A percentile compares a stretch with the other conserved stretches of the same genome.
These are phyloP conservation scores for Neocrepidodera transversa DNA, from an alignment of 2,888 invertebrate genomes.

Conservation along the genomic window DNA sequence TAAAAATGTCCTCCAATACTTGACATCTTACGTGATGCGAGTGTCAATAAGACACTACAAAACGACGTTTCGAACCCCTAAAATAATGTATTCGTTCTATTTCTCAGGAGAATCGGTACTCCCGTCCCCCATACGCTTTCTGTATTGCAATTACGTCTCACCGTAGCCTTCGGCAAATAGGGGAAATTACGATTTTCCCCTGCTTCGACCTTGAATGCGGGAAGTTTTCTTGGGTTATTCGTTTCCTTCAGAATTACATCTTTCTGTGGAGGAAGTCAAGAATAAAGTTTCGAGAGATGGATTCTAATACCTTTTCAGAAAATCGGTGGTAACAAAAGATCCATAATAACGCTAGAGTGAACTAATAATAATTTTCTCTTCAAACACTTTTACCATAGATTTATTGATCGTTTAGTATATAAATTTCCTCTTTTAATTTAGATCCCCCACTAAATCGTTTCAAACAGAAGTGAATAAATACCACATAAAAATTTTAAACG, in stretches of 20 bases:
- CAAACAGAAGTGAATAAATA: too few relatives aligned
- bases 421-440: too few relatives aligned
- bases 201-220: slow-evolving; percentile 20
- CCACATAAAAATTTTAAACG: too few relatives aligned
- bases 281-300: not conserved
- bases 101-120: slow-evolving; percentile 25
- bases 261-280: not conserved
- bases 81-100: slow-evolving; percentile 45
- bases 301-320: too few relatives aligned
- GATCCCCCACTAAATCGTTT: too few relatives aligned
- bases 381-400: too few relatives aligned
- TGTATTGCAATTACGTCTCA: slow-evolving; percentile 45
- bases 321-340: too few relatives aligned
- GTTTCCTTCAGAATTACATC: not conserved
- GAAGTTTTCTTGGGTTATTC: slow-evolving; percentile 2
- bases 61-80: slow-evolving; percentile 33
- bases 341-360: too few relatives aligned
- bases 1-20: slow-evolving; percentile 26
- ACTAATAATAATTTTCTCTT: too few relatives aligned
- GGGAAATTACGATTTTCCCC: slow-evolving; percentile 32
- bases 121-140: not conserved
- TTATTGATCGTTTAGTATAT: too few relatives aligned
- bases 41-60: slow-evolving; percentile 33
- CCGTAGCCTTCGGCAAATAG: slow-evolving; percentile 43
- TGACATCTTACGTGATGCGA: slow-evolving; percentile 38